Base-by-base conservation (phyloP, 1,140 invertebrate species). In the Drosophila teissieri region DNA sequence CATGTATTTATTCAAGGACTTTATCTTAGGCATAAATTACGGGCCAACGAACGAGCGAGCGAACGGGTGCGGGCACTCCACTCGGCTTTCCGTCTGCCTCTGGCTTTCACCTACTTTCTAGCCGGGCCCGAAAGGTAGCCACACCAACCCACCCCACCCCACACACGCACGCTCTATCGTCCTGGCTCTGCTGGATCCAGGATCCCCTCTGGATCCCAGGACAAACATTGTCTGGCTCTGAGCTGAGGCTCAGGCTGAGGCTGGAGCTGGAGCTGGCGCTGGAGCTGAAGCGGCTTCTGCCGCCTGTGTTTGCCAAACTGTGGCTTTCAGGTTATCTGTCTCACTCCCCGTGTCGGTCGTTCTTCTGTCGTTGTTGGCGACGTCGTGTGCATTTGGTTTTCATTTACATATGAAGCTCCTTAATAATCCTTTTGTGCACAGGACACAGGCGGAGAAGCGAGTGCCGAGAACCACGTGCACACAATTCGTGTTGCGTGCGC, bases 11-110 rank as follows among this genome's bases (percentile, higher is more conserved):
- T 91, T 91, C 88, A 91, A 91, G 89, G 88, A 91, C 88, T 91
- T 91, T 91, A 91, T 91, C 83, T 91, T 91, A 91, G 88, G 88
- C 88, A 91, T 91, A 91, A 91, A 91, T 91, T 91, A 91, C 89
- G 85, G 77, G 84, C 84, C 84, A 88, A 90, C 83, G 83, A 88
- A 83, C 80, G 78, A 64, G 42, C 34, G 64, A 57, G 40, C 46
- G 58, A 80, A 76, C 54, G 80, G 82, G 68, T 86, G 78, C 74
- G 74, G 80, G 83, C 56, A 34, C 53, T 73, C 58, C 83, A 82
- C 55, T 82, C 80, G 45, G 51, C 72, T 77, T 58, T 72, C 60
- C 70, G 77, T 79, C 73, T 72, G 56, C 62, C 48, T 58, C 77
- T 80, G 72, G 39, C 74, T 76, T 83, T 86, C 83, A 88, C 83